Evolutionary conservation across 2,888 invertebrate species (phyloP).

Genomic region (Tiphia femorata): DNA sequence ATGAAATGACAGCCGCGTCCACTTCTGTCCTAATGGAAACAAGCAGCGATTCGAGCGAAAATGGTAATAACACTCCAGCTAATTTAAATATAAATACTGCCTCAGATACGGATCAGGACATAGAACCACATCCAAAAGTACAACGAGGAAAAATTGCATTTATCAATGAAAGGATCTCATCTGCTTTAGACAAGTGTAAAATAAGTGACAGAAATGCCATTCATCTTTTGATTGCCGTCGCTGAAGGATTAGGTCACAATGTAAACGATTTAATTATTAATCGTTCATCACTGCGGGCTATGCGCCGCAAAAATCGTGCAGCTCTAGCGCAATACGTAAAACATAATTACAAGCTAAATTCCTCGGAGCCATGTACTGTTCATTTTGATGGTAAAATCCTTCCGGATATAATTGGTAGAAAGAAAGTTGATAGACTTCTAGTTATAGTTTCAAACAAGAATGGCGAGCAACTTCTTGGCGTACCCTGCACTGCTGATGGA

Average conservation of each 20-base stretch:
- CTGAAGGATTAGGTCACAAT: neutral
- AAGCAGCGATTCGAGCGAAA: neutral
- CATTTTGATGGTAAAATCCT: slow-evolving; percentile 34
- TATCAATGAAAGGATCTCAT: neutral
- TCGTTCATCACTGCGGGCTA: neutral
- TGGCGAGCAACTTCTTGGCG: slow-evolving; percentile 26
- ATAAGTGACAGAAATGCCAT: neutral
- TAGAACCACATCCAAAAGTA: neutral
- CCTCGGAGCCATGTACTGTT: neutral
- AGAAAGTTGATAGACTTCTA: slow-evolving; percentile 23
- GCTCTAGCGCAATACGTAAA: neutral
- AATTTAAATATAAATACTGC: neutral
- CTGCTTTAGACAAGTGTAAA: neutral
- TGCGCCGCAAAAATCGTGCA: neutral
- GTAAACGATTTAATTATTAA: neutral
- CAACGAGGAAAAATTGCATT: neutral
- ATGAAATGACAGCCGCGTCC: neutral
- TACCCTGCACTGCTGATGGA: slow-evolving; percentile 22
- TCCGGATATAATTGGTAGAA: slow-evolving; percentile 13
- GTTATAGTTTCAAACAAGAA: slow-evolving; percentile 17
- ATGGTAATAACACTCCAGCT: neutral
- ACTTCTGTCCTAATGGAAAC: neutral
- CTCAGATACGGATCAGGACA: neutral
- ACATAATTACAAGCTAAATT: neutral
- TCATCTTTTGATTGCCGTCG: neutral